A percentile compares a stretch with the other conserved stretches of the same genome.
These are phyloP conservation scores for Hirudinaria manillensis DNA, from an alignment of 2,888 invertebrate genomes.

Conservation along the genomic window DNA sequence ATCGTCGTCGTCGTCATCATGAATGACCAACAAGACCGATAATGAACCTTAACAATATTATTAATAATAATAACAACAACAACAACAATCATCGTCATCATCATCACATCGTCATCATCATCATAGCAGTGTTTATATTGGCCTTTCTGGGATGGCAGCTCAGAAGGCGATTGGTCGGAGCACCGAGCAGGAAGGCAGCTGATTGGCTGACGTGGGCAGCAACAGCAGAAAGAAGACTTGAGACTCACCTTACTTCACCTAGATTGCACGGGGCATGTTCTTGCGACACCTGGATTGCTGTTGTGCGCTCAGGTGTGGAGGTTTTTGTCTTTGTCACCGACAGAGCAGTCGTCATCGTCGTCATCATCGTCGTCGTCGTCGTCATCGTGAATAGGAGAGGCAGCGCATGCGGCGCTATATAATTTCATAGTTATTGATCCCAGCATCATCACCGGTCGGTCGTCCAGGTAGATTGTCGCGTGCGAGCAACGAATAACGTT, in stretches of 20 bases:
- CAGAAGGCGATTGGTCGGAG: background rate
- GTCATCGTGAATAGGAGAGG: conserved; percentile 6
- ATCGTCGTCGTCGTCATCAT: background rate
- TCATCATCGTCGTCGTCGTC: background rate
- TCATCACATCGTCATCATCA: conserved; percentile 5
- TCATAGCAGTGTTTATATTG: background rate
- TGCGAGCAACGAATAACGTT: too few species aligned
- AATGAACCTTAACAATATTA: too few species aligned
- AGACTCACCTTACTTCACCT: conserved; percentile 9
- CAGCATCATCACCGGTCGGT: background rate
- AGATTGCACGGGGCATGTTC: conserved; percentile 18
- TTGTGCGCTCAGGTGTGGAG: conserved; percentile 3
- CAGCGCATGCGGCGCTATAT: conserved; percentile 11
- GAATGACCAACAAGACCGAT: too few species aligned
- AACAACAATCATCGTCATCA: background rate
- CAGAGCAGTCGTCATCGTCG: background rate
- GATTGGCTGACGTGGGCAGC: background rate
- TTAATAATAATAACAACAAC: too few species aligned
- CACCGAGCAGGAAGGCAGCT: background rate
- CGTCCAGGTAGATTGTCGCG: background rate
- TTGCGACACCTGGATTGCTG: conserved; percentile 19
- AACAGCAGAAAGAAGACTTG: conserved; percentile 10
- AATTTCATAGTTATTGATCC: conserved; percentile 15
- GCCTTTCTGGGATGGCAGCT: background rate
- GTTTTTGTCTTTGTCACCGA: conserved; percentile 14